Percentiles rank a stretch among this genome's conserved stretches.
These are phyloP conservation scores for Otus sunia DNA, from an alignment of 2,113 vertebrate species.

Conservation along the genomic window DNA sequence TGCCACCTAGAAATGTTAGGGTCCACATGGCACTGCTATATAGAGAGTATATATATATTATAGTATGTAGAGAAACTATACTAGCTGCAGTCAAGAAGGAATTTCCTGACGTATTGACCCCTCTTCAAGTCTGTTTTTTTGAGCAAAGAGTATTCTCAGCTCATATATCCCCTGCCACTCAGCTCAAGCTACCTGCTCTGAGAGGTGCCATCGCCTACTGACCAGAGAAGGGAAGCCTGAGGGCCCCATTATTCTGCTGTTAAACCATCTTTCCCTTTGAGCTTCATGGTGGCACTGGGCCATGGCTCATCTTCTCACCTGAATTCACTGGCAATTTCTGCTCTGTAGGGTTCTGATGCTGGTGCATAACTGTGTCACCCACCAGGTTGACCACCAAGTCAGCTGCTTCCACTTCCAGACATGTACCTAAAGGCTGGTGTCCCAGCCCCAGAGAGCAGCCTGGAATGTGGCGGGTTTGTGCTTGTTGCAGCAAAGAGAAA, in stretches of 20 bases:
- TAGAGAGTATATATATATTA: neutral
- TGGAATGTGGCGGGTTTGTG: fast-evolving
- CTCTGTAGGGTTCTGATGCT: neutral
- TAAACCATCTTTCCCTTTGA: neutral
- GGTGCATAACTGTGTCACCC: neutral
- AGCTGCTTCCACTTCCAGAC: neutral
- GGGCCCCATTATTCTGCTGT: neutral
- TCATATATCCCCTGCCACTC: neutral
- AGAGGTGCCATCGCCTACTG: neutral
- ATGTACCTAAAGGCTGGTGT: neutral
- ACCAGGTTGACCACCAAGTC: neutral
- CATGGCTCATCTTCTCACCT: neutral
- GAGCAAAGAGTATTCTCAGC: neutral
- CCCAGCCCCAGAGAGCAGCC: neutral
- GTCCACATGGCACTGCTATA: neutral
- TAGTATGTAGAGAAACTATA: neutral
- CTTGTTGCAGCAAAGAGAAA: neutral
- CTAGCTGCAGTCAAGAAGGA: neutral
- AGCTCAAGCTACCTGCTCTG: neutral
- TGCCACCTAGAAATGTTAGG: neutral
- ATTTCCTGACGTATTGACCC: neutral
- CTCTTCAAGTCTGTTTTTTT: neutral
- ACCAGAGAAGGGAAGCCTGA: neutral
- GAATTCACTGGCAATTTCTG: neutral
- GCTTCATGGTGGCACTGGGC: neutral